Percentiles rank a stretch among this genome's conserved stretches.
Conservation (phyloP, 2,113 vertebrate genomes). For the Ptyas mucosa region DNA sequence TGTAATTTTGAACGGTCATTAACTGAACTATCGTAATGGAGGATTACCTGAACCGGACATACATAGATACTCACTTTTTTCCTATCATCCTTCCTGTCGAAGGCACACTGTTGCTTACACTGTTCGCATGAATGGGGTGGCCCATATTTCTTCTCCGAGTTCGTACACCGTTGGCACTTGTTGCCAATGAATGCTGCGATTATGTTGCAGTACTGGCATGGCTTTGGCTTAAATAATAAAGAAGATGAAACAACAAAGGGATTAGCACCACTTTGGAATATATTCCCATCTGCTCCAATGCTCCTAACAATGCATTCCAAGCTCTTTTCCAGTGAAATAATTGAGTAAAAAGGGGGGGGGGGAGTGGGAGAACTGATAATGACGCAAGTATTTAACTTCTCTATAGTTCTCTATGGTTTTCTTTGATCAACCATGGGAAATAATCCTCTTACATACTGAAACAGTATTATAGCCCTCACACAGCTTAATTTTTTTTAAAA, state of each 20-base stretch:
- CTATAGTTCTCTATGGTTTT: background rate
- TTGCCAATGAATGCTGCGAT: slow-evolving; percentile 78
- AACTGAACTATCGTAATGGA: background rate
- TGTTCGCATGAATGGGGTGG: slow-evolving; percentile 75
- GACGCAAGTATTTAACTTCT: background rate
- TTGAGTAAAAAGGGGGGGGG: background rate
- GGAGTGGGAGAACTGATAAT: background rate
- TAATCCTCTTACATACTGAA: background rate
- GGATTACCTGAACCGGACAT: background rate
- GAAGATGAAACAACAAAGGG: background rate
- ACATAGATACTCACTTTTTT: slow-evolving; percentile 69
- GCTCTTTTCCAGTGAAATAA: background rate
- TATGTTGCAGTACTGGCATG: slow-evolving; percentile 80
- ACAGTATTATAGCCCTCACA: background rate
- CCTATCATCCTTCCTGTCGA: slow-evolving; percentile 76
- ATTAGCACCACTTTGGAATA: background rate
- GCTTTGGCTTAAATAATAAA: slow-evolving; percentile 66
- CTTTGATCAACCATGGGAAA: background rate
- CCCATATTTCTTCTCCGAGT: slow-evolving; percentile 78
- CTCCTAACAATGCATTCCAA: background rate
- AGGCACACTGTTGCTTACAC: slow-evolving; percentile 78
- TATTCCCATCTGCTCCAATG: background rate
- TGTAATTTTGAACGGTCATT: background rate
- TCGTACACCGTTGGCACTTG: slow-evolving; percentile 79
- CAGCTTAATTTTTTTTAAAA: background rate